phyloP scores from a whole-genome alignment of 2,888 invertebrate species.

The Lordiphosa andalusiaca region DNA sequence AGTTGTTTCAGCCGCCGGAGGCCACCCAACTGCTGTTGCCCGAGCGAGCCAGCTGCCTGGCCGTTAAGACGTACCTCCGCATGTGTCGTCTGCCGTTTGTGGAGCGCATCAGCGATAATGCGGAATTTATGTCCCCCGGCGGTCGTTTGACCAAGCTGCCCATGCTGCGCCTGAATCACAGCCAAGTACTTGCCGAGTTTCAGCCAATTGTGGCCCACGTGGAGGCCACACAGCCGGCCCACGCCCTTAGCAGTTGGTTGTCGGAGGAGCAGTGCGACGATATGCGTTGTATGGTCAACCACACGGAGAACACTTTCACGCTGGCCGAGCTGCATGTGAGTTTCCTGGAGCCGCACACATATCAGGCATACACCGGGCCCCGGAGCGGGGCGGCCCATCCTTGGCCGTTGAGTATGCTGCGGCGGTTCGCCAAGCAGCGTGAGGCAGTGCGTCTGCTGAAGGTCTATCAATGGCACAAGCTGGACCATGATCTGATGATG shows the following conservation, averaged over 20 bases:
- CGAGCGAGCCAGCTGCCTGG: conserved; percentile 94
- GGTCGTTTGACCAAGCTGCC: conserved; percentile 87
- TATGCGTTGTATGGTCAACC: conserved; percentile 92
- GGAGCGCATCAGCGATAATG: conserved; percentile 90
- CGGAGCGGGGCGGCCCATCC: conserved; percentile 93
- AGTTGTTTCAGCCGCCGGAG: conserved; percentile 91
- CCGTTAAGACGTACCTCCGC: conserved; percentile 93
- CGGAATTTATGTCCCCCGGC: conserved; percentile 96
- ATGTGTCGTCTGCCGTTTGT: conserved; percentile 92
- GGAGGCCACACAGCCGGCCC: conserved; percentile 86
- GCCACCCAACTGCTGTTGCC: conserved; percentile 94
- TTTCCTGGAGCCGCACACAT: conserved; percentile 90
- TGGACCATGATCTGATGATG: conserved; percentile 87
- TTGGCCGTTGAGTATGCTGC: conserved; percentile 91
- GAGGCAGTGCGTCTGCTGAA: conserved; percentile 86
- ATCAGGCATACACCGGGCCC: conserved; percentile 88
- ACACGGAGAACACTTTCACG: conserved; percentile 91
- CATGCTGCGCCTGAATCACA: conserved; percentile 91
- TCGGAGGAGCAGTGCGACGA: conserved; percentile 89
- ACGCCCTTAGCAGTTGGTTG: conserved; percentile 85
- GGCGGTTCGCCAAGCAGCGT: conserved; percentile 87
- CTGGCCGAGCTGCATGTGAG: conserved; percentile 93
- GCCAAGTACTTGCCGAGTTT: conserved; percentile 90
- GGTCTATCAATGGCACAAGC: conserved; percentile 89
- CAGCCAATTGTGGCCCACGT: conserved; percentile 94